Conservation (phyloP, 2,888 invertebrate genomes). For the Malthinus flaveolus region DNA sequence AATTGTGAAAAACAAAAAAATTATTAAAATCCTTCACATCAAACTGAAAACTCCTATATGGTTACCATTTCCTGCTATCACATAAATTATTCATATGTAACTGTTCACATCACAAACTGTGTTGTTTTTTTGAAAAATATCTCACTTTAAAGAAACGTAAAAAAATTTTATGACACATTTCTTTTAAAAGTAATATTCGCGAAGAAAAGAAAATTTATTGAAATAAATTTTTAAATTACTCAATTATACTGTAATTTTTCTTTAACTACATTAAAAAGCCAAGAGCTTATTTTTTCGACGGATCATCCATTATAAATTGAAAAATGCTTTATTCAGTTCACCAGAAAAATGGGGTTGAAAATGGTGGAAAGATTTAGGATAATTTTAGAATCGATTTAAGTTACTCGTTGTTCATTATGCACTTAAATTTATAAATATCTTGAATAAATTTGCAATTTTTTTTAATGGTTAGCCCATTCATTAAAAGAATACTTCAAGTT, state of each 20-base stretch:
- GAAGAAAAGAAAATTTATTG: neutral
- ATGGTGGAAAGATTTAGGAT: constrained; percentile 28
- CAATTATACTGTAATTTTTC: constrained; percentile 25
- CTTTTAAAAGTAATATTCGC: too few species aligned
- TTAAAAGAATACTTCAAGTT: too few species aligned
- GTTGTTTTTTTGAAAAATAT: too few species aligned
- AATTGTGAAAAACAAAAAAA: too few species aligned
- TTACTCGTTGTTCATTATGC: constrained; percentile 25
- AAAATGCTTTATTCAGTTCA: constrained; percentile 30
- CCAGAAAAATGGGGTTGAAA: constrained; percentile 30
- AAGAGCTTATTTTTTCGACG: constrained; percentile 33
- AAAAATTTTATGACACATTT: too few species aligned
- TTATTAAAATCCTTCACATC: too few species aligned
- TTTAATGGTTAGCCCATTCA: too few species aligned
- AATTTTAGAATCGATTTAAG: constrained; percentile 29
- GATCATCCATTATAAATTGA: constrained; percentile 37
- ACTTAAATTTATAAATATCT: constrained; percentile 22
- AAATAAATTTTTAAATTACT: constrained; percentile 14
- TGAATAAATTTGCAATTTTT: too few species aligned
- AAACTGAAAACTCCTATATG: neutral
- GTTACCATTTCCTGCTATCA: constrained; percentile 1
- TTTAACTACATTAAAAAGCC: constrained; percentile 26
- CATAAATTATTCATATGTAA: constrained; percentile 3
- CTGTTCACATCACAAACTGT: neutral
- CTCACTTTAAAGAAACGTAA: too few species aligned